phyloP scores from a whole-genome alignment of 2,113 vertebrate species.

The Speoplatyrhinus poulsoni region DNA sequence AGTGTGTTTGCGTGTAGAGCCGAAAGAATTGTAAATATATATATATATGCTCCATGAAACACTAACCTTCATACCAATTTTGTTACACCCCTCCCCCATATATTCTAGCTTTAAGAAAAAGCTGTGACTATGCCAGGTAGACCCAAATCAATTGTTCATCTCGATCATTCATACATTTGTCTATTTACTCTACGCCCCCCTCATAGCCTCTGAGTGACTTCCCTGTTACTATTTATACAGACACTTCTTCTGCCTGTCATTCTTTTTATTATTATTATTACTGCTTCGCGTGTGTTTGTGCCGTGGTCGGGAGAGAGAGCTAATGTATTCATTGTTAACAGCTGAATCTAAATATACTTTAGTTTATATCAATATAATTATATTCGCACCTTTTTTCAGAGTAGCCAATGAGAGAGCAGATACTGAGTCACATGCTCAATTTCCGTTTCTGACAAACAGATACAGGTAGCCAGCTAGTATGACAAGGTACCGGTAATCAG shows the following conservation, averaged over 20 bases:
- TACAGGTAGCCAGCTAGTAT: too few relatives aligned
- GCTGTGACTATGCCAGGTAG: slow-evolving; percentile 69
- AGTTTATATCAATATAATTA: too few relatives aligned
- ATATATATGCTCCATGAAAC: too few relatives aligned
- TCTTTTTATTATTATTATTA: slow-evolving; percentile 63
- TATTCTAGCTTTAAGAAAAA: slow-evolving; percentile 31
- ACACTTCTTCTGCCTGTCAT: slow-evolving; percentile 57
- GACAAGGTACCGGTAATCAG: too few relatives aligned
- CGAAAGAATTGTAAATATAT: too few relatives aligned
- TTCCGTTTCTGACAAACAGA: too few relatives aligned
- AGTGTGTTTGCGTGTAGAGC: too few relatives aligned
- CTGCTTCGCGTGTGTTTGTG: slow-evolving; percentile 72
- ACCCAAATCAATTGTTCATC: slow-evolving; percentile 59
- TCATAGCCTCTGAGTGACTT: slow-evolving; percentile 63
- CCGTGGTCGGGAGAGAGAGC: slow-evolving; percentile 53
- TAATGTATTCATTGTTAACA: slow-evolving; percentile 71
- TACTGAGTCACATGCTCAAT: too few relatives aligned
- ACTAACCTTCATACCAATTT: too few relatives aligned
- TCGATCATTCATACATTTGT: slow-evolving; percentile 69
- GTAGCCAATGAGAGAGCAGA: too few relatives aligned
- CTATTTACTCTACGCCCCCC: slow-evolving; percentile 63
- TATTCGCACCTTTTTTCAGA: too few relatives aligned
- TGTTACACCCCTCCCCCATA: not conserved
- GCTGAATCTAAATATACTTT: slow-evolving; percentile 67
- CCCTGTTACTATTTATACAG: slow-evolving; percentile 69